Percentiles rank a stretch among this genome's conserved stretches.
Conservation (phyloP, 2,888 invertebrate species). For the Arctia plantaginis region DNA sequence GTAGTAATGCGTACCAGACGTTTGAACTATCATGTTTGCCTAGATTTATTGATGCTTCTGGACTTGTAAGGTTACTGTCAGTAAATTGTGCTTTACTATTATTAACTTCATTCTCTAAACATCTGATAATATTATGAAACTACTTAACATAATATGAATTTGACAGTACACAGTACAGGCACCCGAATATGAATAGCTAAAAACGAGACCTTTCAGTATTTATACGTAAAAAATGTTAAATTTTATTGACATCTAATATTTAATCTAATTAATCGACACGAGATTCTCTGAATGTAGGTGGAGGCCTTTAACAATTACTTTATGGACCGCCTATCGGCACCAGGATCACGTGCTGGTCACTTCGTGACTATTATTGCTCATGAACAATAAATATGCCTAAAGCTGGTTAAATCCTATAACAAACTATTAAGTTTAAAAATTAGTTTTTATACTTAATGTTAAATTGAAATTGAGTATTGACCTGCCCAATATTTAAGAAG, state of each 20-base stretch:
- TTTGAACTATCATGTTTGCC: conserved; percentile 47
- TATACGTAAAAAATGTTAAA: too few relatives aligned
- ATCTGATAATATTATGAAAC: background rate
- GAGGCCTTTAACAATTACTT: conserved; percentile 1
- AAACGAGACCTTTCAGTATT: too few relatives aligned
- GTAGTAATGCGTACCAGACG: conserved; percentile 52
- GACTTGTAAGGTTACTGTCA: conserved; percentile 34
- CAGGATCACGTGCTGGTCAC: background rate
- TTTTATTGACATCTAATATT: background rate
- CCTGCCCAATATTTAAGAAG: background rate
- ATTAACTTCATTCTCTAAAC: background rate
- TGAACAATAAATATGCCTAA: background rate
- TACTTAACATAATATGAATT: too few relatives aligned
- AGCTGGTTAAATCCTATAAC: background rate
- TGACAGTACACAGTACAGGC: too few relatives aligned
- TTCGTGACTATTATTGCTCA: background rate
- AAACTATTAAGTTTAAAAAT: background rate
- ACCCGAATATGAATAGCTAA: too few relatives aligned
- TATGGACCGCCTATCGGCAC: background rate
- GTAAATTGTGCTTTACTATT: conserved; percentile 12
- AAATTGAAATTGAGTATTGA: background rate
- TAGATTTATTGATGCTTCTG: conserved; percentile 49
- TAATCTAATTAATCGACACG: background rate
- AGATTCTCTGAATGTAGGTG: background rate
- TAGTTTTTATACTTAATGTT: background rate